A percentile compares a stretch with the other conserved stretches of the same genome.
These are phyloP conservation scores for Eudyptes chrysolophus DNA, from an alignment of 2,113 vertebrate genomes.

Conservation along the genomic window DNA sequence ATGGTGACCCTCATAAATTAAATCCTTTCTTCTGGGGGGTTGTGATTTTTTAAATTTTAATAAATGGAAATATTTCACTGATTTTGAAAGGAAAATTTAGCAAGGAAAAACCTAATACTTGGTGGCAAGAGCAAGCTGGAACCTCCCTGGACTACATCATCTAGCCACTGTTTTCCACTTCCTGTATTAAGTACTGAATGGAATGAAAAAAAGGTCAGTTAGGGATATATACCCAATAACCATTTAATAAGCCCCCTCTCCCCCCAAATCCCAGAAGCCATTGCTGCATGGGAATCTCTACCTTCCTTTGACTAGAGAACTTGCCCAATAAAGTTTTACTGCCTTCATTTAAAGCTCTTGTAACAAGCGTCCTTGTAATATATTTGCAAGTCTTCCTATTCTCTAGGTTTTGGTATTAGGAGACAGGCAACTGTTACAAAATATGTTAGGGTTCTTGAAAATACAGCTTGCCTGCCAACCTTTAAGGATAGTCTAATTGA, in stretches of 20 bases:
- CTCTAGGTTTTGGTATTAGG: neutral
- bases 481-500: neutral
- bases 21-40: accelerated
- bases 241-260: neutral
- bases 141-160: neutral
- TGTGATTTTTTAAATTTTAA: neutral
- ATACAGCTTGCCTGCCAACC: neutral
- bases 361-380: neutral
- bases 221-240: neutral
- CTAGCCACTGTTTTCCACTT: neutral
- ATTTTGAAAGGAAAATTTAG: neutral
- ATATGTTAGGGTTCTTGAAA: neutral
- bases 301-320: neutral
- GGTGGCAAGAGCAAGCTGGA: neutral
- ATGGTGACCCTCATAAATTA: neutral
- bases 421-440: neutral
- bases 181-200: neutral
- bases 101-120: neutral
- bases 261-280: neutral
- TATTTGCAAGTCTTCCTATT: neutral
- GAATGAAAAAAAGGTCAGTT: neutral
- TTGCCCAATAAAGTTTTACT: neutral
- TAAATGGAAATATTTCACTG: neutral
- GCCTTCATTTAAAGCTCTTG: neutral
- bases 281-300: neutral